Evolutionary conservation across 1,140 invertebrate genomes (phyloP).

Genomic region (Aphaenogaster rudis): DNA sequence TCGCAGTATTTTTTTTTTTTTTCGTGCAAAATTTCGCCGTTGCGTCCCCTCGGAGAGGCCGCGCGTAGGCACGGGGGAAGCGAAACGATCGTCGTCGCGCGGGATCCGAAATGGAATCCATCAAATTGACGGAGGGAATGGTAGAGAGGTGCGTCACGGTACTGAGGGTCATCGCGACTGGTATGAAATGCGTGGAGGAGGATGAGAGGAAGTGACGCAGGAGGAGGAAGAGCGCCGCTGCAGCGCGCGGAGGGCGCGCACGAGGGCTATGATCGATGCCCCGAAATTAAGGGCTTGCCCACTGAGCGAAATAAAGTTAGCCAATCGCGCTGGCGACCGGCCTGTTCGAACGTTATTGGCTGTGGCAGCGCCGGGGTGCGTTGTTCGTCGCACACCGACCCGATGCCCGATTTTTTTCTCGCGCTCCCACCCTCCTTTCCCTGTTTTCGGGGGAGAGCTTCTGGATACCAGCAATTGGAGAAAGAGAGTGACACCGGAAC

Average conservation of each 20-base stretch:
- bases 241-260: conserved; percentile 52
- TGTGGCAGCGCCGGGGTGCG: conserved; percentile 60
- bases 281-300: conserved; percentile 81
- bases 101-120: conserved; percentile 76
- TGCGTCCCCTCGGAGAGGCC: conserved; percentile 65
- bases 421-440: not conserved
- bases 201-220: conserved; percentile 43
- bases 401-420: conserved; percentile 78
- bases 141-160: conserved; percentile 49
- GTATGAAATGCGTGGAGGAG: conserved; percentile 34
- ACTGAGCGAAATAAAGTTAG: conserved; percentile 82
- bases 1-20: conserved; percentile 61
- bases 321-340: conserved; percentile 78
- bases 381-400: conserved; percentile 70
- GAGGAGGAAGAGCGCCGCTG: conserved; percentile 46
- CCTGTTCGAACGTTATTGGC: conserved; percentile 77
- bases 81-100: conserved; percentile 75
- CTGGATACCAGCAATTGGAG: conserved; percentile 62
- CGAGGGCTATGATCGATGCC: conserved; percentile 81
- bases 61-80: conserved; percentile 53
- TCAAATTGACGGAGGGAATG: conserved; percentile 76
- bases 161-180: conserved; percentile 65
- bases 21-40: conserved; percentile 60
- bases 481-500: conserved; percentile 65
- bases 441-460: conserved; percentile 54